These are phyloP conservation scores for Callaeas wilsoni DNA, from an alignment of 2,113 vertebrate species.

Conservation along the genomic window DNA sequence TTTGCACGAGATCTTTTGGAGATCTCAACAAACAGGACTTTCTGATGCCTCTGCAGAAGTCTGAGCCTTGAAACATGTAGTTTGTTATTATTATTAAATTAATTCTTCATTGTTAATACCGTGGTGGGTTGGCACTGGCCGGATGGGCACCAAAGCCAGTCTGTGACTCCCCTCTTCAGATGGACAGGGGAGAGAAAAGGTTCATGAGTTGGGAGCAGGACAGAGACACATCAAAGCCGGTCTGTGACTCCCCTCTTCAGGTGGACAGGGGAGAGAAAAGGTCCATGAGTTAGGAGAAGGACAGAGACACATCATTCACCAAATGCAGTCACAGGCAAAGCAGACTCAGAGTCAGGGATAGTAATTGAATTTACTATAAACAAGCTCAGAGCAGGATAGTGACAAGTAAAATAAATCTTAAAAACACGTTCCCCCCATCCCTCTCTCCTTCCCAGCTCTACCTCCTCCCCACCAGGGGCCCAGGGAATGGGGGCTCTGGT, in stretches of 20 bases:
- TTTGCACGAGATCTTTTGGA: neutral
- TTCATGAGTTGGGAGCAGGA: neutral
- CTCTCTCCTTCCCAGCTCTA: neutral
- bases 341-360: neutral
- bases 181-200: neutral
- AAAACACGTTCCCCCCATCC: neutral
- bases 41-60: neutral
- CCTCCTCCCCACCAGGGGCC: neutral
- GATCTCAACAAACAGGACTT: neutral
- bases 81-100: neutral
- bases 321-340: neutral
- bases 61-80: neutral
- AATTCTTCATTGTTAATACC: neutral
- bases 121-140: too few species aligned
- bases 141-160: neutral
- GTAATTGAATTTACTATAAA: neutral
- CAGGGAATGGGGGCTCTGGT: neutral
- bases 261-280: neutral
- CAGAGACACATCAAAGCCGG: too few species aligned
- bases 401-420: neutral
- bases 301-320: neutral
- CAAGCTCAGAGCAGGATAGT: neutral
- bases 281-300: neutral
- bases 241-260: neutral
- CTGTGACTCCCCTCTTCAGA: neutral